Base-by-base conservation (phyloP, 2,113 vertebrate species). In the Scomber japonicus region DNA sequence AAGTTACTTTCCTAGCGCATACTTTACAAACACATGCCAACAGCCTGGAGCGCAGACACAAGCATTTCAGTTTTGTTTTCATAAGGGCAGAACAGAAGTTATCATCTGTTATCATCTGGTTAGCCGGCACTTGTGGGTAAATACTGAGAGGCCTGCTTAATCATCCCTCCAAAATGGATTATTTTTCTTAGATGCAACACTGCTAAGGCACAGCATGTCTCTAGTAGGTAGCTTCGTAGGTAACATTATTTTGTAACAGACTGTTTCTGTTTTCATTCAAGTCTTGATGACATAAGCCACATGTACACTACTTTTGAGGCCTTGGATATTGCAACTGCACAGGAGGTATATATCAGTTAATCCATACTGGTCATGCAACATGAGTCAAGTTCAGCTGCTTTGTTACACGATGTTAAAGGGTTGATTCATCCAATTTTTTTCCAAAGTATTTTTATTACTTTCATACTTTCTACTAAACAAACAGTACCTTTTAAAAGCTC, bases 311-410 rank as follows among this genome's bases (percentile, higher is more conserved):
- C 1, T 40, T 40, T 40, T 40, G 35, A 40, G 35, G 13, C 14
- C 24, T 27, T 27, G 24, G 3, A 27, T 27, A 27, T 27, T 27
- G 24, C 24, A 27, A 27, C 7, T 40, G 46, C 46, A 57, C 63
- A 40, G 54, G 44, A 79, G 64, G 17, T 21, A 35, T 13, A 69
- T 78, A 79, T 81, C 57, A 59, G 48, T 50, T 64, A 88, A 89
- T 80, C 53, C 78, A 69, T 15, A 63, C 44, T 49, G 16, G 70
- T 81, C 60, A 66, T 69, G 67, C 30, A 89, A 83, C 17, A 54
- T 45, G 79, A 83, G 31, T 71, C 48, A 80, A 80, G 55, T 30
- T 65, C 74, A 62, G 30, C 35, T 56, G 27, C 59, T 71, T 21
- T 71, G 44, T 49, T 51, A 11, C 30, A 57, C 3, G 21, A n/a